Base-by-base conservation (phyloP, 2,113 vertebrate species). In the Pituophis catenifer region DNA sequence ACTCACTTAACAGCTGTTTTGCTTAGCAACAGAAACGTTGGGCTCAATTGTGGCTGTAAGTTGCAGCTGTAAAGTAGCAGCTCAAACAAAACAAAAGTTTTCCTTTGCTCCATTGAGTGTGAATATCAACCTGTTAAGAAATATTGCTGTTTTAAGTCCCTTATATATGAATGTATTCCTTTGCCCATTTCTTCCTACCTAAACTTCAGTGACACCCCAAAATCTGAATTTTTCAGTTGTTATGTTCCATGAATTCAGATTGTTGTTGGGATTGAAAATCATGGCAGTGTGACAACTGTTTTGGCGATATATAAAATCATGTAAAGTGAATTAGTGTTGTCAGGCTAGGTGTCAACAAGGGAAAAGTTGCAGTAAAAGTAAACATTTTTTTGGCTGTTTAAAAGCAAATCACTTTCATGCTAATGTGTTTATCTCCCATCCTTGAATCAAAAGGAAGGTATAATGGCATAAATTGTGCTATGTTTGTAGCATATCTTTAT, bases 261-360 rank as follows among this genome's bases (percentile, higher is more conserved):
- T 29, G 38, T 93, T 65, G 89, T 59, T 96, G 93, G 85, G 50
- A 86, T 26, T 93, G 94, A 88, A 94, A 95, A 90, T 95, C 29
- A 6, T 94, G 94, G 17, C 52, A 88, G 57, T 85, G 13, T 93
- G 70, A 59, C 94, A 0, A 7, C 15, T 95, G 1, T 94, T 94
- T 48, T 57, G 3, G 89, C 29, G 54, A 85, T 57, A 91, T 81
- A 58, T 52, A 17, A 91, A 92, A 62, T 55, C 9, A 38, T 75
- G 15, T 75, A 38, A 75, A 75, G 15, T 33, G 13, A 94, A 4
- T 53, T 94, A 33, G 11, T 92, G 29, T 55, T 94, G 57, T 94
- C 92, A 94, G 91, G 91, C 44, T 53, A 1, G 0, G 85, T 95
- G 10, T 62, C 26, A 9, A 58, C 91, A 48, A 4, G 2, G 91